Conservation (phyloP, 2,888 invertebrate genomes). For the Graphium colonna region DNA sequence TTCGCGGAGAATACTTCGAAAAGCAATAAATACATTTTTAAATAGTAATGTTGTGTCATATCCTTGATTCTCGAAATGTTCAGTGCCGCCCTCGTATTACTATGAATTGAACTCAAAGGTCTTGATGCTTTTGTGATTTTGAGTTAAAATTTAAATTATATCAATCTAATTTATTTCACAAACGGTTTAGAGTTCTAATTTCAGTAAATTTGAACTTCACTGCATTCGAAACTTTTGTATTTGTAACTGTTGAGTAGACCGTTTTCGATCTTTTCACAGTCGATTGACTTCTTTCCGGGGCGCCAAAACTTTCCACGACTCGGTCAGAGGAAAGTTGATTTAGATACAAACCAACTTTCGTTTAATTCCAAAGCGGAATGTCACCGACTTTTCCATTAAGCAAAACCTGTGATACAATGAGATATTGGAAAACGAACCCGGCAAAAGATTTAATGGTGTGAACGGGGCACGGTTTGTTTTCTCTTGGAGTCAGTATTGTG, state of each 20-base stretch:
- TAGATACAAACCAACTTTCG: slow-evolving; percentile 30
- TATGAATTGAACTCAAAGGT: too few species aligned
- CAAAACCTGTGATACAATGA: slow-evolving; percentile 32
- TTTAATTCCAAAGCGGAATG: slow-evolving; percentile 29
- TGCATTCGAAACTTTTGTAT: too few species aligned
- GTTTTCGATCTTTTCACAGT: slow-evolving; percentile 9
- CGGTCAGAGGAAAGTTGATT: slow-evolving; percentile 21
- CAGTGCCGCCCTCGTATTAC: too few species aligned
- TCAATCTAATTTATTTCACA: too few species aligned
- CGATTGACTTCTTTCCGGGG: slow-evolving; percentile 11
- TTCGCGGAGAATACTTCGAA: too few species aligned
- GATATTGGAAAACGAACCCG: slow-evolving; percentile 24
- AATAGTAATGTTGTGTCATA: too few species aligned
- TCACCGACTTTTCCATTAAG: slow-evolving; percentile 32
- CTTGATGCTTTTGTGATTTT: too few species aligned
- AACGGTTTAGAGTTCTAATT: too few species aligned
- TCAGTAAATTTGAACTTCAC: too few species aligned
- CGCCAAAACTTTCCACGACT: slow-evolving; percentile 12
- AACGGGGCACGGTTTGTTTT: slow-evolving; percentile 30
- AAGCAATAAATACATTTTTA: too few species aligned
- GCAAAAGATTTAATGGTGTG: slow-evolving; percentile 24
- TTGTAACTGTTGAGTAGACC: not conserved
- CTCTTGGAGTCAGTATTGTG: slow-evolving; percentile 24
- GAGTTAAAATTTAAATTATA: too few species aligned
- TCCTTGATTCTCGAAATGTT: too few species aligned